Evolutionary conservation across 1,140 invertebrate species (phyloP), one percentile per base, ranked within the genome.

Genomic region (Dinoponera quadriceps): DNA sequence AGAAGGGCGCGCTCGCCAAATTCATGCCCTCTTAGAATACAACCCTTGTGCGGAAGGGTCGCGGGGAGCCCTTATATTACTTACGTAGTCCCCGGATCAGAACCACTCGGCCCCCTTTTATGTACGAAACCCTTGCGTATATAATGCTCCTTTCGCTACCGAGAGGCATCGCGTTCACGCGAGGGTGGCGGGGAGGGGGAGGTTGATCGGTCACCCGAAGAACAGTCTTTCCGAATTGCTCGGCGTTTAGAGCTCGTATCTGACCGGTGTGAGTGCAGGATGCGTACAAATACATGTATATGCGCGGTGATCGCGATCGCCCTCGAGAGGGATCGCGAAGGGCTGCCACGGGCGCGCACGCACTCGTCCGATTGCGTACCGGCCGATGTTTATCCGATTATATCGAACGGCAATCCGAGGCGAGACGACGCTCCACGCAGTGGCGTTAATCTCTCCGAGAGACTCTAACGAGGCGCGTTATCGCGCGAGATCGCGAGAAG

Each of bases 201-300:
- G 82, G 33, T 66, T 85, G 86, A 84, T 84, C 81, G 63, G 72
- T 85, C 63, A 59, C 65, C 51, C 38, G 38, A 33, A 63, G n/a
- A 66, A 63, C 63, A 66, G 65, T 65, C 83, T 84, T 87, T 90
- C 92, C 90, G 92, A 93, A 93, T 94, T 93, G 92, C 92, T 92
- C 90, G 88, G 92, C 92, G 90, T 93, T 94, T 94, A 93, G 90
- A 93, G 92, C 92, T 93, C 92, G 91, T 93, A 92, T 93, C 75
- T 93, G 90, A 89, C 86, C 87, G 72, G 86, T 66, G 86, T 66
- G 86, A 88, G 69, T 90, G 89, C 88, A 88, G n/a, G 91, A 85
- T 86, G 89, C 88, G 92, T 89, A 91, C 81, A 91, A 91, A 90
- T 90, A 86, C 90, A 90, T 87, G 85, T 83, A 44, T 44, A 44